Evolutionary conservation across 1,140 invertebrate species (phyloP).

Genomic region (Chymomyza costata): DNA sequence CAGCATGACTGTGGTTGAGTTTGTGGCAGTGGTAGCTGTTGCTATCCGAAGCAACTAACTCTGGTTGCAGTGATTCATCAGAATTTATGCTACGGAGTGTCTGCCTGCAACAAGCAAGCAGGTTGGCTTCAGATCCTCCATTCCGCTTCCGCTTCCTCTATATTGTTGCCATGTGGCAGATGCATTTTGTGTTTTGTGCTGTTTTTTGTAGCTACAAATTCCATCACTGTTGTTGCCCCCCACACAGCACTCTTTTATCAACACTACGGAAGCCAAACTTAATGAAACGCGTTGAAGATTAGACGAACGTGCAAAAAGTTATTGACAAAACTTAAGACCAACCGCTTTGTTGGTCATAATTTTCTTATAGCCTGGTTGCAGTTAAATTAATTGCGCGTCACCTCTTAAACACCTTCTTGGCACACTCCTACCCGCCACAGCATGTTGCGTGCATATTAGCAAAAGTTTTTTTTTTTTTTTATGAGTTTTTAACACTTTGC

Average conservation of each 20-base stretch:
- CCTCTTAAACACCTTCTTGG: slow-evolving; percentile 59
- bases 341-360: slow-evolving; percentile 68
- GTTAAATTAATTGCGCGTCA: slow-evolving; percentile 62
- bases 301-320: slow-evolving; percentile 53
- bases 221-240: slow-evolving; percentile 48
- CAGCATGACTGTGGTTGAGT: not conserved
- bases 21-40: slow-evolving; percentile 11
- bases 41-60: slow-evolving; percentile 12
- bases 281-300: slow-evolving; percentile 67
- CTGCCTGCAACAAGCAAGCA: not conserved
- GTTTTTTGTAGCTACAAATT: too few relatives aligned
- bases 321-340: slow-evolving; percentile 71
- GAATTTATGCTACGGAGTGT: slow-evolving; percentile 64
- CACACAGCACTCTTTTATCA: not conserved
- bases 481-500: slow-evolving; percentile 59
- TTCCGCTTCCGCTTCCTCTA: slow-evolving; percentile 2
- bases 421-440: slow-evolving; percentile 6
- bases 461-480: slow-evolving; percentile 28
- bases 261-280: slow-evolving; percentile 24
- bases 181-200: slow-evolving; percentile 66
- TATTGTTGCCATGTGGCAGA: slow-evolving; percentile 44
- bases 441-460: slow-evolving; percentile 49
- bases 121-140: not conserved
- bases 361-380: slow-evolving; percentile 64
- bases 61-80: slow-evolving; percentile 67